Evolutionary conservation across 2,797 vertebrate genomes (phyloP).

Genomic region (Cetoscarus ocellatus): DNA sequence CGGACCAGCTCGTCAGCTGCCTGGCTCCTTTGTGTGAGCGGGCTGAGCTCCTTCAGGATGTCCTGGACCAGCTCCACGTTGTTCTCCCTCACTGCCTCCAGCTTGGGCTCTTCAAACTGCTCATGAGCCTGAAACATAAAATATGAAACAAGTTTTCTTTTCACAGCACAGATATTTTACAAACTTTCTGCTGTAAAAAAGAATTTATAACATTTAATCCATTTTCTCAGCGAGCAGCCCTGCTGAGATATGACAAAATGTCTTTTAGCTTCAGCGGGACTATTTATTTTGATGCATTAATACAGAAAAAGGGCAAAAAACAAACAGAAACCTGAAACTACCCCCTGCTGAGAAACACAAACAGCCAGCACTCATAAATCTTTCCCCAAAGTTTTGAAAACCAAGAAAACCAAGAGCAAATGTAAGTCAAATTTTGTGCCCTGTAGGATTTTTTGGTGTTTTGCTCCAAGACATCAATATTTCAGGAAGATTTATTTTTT

Average conservation of each 20-base stretch:
- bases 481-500: slow-evolving; percentile 65
- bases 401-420: slow-evolving; percentile 26
- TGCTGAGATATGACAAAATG: slow-evolving; percentile 26
- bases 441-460: slow-evolving; percentile 33
- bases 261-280: slow-evolving; percentile 7
- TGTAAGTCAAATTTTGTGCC: slow-evolving; percentile 42
- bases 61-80: slow-evolving; percentile 96
- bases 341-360: slow-evolving; percentile 21
- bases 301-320: slow-evolving; percentile 24
- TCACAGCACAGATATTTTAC: background rate
- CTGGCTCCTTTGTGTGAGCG: slow-evolving; percentile 81
- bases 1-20: slow-evolving; percentile 87
- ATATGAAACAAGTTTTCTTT: background rate
- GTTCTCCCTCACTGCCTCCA: slow-evolving; percentile 95
- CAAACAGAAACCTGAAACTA: slow-evolving; percentile 12
- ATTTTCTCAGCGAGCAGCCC: slow-evolving; percentile 10
- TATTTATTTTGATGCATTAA: slow-evolving; percentile 29
- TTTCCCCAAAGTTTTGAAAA: slow-evolving; percentile 13
- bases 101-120: slow-evolving; percentile 91
- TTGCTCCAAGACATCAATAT: slow-evolving; percentile 61
- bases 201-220: slow-evolving; percentile 10
- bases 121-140: slow-evolving; percentile 88
- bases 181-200: background rate
- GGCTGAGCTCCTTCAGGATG: slow-evolving; percentile 92
- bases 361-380: slow-evolving; percentile 37